Percentiles rank a stretch among this genome's conserved stretches.
These are phyloP conservation scores for Crenichthys baileyi DNA, from an alignment of 2,797 vertebrate genomes.

Conservation along the genomic window DNA sequence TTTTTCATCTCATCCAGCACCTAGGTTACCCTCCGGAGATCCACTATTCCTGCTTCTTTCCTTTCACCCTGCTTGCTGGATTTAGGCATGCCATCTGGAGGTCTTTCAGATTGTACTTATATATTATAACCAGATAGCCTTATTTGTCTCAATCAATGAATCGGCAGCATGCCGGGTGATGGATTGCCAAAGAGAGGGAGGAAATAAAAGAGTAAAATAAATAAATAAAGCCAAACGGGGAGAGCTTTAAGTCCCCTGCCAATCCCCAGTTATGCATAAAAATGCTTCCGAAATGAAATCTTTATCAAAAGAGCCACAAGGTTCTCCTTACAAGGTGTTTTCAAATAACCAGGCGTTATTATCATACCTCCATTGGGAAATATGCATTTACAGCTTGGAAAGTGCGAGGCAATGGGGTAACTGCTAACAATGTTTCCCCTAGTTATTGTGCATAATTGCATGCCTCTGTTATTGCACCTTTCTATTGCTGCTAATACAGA, in stretches of 20 bases:
- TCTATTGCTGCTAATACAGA: conserved; percentile 78
- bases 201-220: conserved; percentile 51
- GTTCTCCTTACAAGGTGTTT: conserved; percentile 84
- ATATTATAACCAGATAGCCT: conserved; percentile 22
- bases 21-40: conserved; percentile 66
- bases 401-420: conserved; percentile 77
- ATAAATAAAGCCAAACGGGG: conserved; percentile 55
- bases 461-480: conserved; percentile 80
- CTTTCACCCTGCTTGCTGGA: conserved; percentile 50
- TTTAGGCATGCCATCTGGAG: conserved; percentile 43
- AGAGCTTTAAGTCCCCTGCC: conserved; percentile 68
- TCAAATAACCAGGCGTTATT: conserved; percentile 84
- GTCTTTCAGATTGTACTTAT: conserved; percentile 35
- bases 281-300: conserved; percentile 80
- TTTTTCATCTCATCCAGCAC: conserved; percentile 71
- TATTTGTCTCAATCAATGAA: conserved; percentile 51
- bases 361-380: conserved; percentile 79
- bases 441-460: conserved; percentile 83
- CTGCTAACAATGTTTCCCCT: conserved; percentile 82
- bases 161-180: conserved; percentile 21
- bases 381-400: conserved; percentile 82
- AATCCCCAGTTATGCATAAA: conserved; percentile 80
- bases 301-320: conserved; percentile 82
- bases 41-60: conserved; percentile 32
- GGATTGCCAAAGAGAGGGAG: conserved; percentile 23